Base-by-base conservation (phyloP, 1,140 invertebrate species). In the Neodiprion lecontei region DNA sequence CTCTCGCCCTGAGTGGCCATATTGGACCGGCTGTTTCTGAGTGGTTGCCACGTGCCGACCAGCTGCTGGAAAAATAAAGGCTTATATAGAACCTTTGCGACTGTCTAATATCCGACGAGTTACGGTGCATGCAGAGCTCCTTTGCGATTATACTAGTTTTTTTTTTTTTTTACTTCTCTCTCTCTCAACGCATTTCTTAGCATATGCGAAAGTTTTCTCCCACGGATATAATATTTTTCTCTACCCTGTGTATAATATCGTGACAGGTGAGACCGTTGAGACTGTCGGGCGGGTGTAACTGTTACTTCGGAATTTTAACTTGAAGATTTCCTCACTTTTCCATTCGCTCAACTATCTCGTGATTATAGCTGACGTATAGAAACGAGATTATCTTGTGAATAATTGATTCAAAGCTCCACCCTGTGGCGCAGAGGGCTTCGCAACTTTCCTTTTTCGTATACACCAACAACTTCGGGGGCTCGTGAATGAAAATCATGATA, bases 131-230 rank as follows among this genome's bases (percentile, higher is more conserved):
- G 28, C 28, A 40, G 80, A 80, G 78, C 80, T 81, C 74, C 73
- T 82, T 81, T 80, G 81, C 81, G 81, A 81, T 82, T 82, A 77
- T 81, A 74, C 81, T 82, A 79, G 79, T 75, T 50, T 65, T 74
- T 67, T 23, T 67, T 79, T 70, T 2, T 14, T 17, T 14, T 65
- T 65, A 3, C 12, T 65, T 17, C 23, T 14, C 5, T n/a, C 21
- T 47, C 17, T 69, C 66, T 72, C 72, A 17, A 8, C 12, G 28
- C 28, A 40, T 40, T 40, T 21, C 17, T 21, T 21, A 21, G 17
- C 17, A 21, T 21, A 21, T 21, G 17, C 17, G 17, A 21, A 21
- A 21, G 17, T 40, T 40, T 40, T 40, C 5, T 2, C 5, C 5
- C 28, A 40, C 28, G 28, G 28, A 40, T 40, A 40, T 40, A 40